Evolutionary conservation across 2,113 vertebrate genomes (phyloP), one percentile per base, ranked within the genome.

Genomic region (Tachysurus vachellii): DNA sequence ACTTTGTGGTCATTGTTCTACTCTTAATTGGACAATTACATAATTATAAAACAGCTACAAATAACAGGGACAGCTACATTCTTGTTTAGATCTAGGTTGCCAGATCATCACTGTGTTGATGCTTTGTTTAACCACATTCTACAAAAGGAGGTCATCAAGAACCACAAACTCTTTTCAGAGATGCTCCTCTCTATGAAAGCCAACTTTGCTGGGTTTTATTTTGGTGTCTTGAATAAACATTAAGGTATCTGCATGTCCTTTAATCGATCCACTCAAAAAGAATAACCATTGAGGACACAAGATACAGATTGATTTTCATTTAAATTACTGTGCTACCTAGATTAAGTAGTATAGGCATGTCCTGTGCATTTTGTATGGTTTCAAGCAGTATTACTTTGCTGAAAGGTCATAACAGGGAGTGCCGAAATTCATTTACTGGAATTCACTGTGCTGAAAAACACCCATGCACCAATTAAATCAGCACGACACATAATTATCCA

Each of bases 401-500:
- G 26, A 73, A 76, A 77, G 57, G 56, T 85, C 56, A 44, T 44
- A 59, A 11, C 56, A 62, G 2, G n/a, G 71, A 50, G 54, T 42
- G 21, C 50, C 59, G 28, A 59, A 59, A 86, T 68, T 70, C 61
- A 87, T 85, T 50, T 79, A 89, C 11, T 68, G 42, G 23, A 82
- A 75, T 70, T 75, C 79, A 75, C 44, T 79, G 61, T 76, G 77
- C 57, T 84, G 53, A 79, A 77, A 70, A 85, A 89, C 81, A 80
- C 85, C 64, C 85, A 89, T 82, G 19, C 53, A 23, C 23, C 56
- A 64, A 89, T 89, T 86, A 89, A 89, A 86, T 86, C 85, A 80
- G 85, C 81, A 89, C 16, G 70, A 66, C 26, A 75, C 17, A 19
- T 68, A 73, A 86, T 89, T 83, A 89, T 84, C 70, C 21, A 44